These are phyloP conservation scores for Andrena fulva DNA, from an alignment of 2,888 invertebrate genomes.

Conservation along the genomic window DNA sequence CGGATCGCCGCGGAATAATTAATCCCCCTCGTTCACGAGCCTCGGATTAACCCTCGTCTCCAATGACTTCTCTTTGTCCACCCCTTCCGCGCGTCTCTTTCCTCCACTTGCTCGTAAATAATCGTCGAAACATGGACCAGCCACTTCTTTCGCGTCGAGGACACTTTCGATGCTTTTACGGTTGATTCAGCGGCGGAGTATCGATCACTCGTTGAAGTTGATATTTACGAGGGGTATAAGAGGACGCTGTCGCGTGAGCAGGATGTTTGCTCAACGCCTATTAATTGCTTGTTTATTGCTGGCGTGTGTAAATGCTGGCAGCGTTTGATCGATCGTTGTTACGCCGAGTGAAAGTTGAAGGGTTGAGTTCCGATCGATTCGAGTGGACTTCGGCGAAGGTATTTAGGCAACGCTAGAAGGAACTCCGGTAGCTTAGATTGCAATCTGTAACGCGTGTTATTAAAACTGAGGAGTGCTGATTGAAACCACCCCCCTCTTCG, in stretches of 20 bases:
- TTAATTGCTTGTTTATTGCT: slow-evolving; percentile 29
- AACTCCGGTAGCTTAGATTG: too few species aligned
- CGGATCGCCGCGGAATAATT: slow-evolving; percentile 34
- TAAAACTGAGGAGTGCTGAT: too few species aligned
- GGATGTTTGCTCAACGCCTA: slow-evolving; percentile 19
- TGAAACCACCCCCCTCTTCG: too few species aligned
- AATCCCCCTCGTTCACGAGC: slow-evolving; percentile 39
- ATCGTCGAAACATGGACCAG: slow-evolving; percentile 28
- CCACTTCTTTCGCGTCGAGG: slow-evolving; percentile 11
- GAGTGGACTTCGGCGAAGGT: too few species aligned
- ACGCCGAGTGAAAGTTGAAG: not conserved
- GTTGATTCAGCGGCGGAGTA: slow-evolving; percentile 11
- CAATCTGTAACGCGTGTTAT: too few species aligned
- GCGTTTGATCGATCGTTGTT: not conserved
- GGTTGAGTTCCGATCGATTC: too few species aligned
- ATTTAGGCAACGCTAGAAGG: too few species aligned
- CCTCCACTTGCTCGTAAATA: slow-evolving; percentile 1
- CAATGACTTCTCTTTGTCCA: not conserved
- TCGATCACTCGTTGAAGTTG: slow-evolving; percentile 23
- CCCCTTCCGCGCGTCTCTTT: not conserved
- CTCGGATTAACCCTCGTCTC: slow-evolving; percentile 23
- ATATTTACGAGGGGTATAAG: not conserved
- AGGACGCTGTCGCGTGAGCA: not conserved
- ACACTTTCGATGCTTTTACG: slow-evolving; percentile 28
- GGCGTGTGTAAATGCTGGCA: not conserved